Percentiles rank a stretch among this genome's conserved stretches.
phyloP scores from a whole-genome alignment of 2,888 invertebrate genomes.

The Cybosia mesomella region DNA sequence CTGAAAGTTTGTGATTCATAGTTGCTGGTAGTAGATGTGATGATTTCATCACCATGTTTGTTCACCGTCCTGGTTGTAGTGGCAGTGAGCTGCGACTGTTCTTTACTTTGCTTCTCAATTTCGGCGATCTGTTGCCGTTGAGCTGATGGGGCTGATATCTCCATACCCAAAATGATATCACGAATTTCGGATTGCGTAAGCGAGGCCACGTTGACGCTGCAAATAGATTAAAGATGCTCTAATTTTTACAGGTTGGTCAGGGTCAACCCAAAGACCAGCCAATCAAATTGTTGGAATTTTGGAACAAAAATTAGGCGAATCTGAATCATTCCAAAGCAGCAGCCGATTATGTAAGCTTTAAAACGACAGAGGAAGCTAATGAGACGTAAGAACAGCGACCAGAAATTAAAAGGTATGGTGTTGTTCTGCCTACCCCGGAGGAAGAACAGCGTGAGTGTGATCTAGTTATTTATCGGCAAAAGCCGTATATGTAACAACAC shows the following conservation, averaged over 20 bases:
- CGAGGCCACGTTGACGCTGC: constrained; percentile 98
- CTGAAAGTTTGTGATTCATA: constrained; percentile 99
- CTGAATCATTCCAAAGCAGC: too few relatives aligned
- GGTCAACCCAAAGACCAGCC: too few relatives aligned
- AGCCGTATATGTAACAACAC: background rate
- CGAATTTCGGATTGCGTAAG: constrained; percentile 99
- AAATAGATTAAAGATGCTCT: constrained; percentile 10
- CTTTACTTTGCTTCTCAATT: constrained; percentile 99
- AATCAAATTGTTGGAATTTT: too few relatives aligned
- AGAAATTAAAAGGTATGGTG: background rate
- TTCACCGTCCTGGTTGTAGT: constrained; percentile 99
- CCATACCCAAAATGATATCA: constrained; percentile 99
- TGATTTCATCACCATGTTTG: constrained; percentile 99
- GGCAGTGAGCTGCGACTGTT: constrained; percentile 98
- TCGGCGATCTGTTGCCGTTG: constrained; percentile 99
- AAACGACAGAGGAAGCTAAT: background rate
- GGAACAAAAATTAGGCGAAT: too few relatives aligned
- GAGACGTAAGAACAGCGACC: background rate
- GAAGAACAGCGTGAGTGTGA: background rate
- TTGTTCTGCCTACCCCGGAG: background rate
- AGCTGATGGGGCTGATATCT: constrained; percentile 99
- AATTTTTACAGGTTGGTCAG: background rate
- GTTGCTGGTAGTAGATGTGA: constrained; percentile 99
- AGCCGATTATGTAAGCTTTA: background rate
- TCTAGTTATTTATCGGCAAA: background rate